Evolutionary conservation across 2,113 vertebrate genomes (phyloP).

Genomic region (Bos taurus): DNA sequence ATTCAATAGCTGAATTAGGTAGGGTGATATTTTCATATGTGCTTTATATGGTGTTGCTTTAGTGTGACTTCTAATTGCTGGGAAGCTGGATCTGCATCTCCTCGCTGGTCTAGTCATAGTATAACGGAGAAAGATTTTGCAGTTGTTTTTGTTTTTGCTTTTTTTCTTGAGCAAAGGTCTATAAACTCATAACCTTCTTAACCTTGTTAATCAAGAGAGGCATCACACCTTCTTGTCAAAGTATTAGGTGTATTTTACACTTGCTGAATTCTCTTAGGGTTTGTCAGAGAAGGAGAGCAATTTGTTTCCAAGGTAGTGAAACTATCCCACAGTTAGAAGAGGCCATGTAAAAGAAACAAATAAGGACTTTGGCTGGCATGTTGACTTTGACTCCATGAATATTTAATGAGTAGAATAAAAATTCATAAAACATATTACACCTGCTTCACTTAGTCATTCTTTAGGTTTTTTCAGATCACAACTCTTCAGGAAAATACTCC

Average conservation of each 20-base stretch:
- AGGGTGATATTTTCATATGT: constrained; percentile 12
- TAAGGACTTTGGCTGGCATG: not conserved
- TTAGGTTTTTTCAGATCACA: not conserved
- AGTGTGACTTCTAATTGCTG: not conserved
- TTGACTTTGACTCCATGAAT: constrained; percentile 40
- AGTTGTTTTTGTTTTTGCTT: not conserved
- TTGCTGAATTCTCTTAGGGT: not conserved
- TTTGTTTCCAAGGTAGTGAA: not conserved
- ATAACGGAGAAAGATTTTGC: not conserved
- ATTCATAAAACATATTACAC: constrained; percentile 36
- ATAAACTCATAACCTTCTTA: not conserved
- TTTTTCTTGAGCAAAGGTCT: not conserved
- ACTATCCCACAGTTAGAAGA: not conserved
- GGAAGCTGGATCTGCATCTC: not conserved
- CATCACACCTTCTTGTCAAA: not conserved
- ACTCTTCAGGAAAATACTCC: constrained; percentile 35
- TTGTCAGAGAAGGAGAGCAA: not conserved
- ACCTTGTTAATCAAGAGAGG: not conserved
- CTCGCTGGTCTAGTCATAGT: not conserved
- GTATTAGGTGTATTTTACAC: not conserved
- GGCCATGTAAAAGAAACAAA: not conserved
- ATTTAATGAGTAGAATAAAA: constrained; percentile 23
- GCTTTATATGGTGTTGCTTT: not conserved
- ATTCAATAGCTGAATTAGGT: not conserved
- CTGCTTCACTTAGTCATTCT: constrained; percentile 40